Evolutionary conservation across 2,888 invertebrate species (phyloP), one percentile per base, ranked within the genome.

Genomic region (Diaperis boleti): DNA sequence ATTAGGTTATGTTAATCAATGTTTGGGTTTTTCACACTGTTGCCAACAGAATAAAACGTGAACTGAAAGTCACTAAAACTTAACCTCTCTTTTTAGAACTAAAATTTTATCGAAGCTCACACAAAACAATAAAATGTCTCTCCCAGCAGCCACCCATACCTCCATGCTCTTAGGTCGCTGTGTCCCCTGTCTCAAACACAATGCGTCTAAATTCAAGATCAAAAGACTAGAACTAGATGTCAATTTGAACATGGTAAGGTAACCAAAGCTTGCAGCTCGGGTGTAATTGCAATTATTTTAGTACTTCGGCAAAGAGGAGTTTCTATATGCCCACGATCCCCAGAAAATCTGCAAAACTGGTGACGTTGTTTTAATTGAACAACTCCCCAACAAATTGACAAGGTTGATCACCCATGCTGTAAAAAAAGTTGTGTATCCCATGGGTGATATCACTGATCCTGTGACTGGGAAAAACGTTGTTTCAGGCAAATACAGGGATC

Each of bases 381-480:
- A 87, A 69, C 79, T 95, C 45, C 89, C 91, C 1, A 82, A 88
- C 60, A 91, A 89, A 78, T 74, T 92, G 65, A 92, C 93, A 0
- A 88, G 89, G 63, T 80, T 92, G 1, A 90, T 95, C 6, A 90
- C 92, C 4, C 94, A 95, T 76, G 85, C 88, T 82, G 88, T 95
- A 0, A 85, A 91, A 74, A 88, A 94, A 78, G 86, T 95, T 3
- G 86, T 95, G 10, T 92, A 92, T 80, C 91, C 90, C 1, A 82
- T 90, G 71, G 95, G 95, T 70, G 93, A 95, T 81, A 83, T 94
- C 49, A 91, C 89, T n/a, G 94, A 94, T 81, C 95, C 95, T 1
- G 82, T 95, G 15, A 91, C 92, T 37, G 92, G 91, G 10, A 92
- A 92, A 77, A 90, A 91, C 80, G 89, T 91, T 33, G 88, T 91